Evolutionary conservation across 2,888 invertebrate genomes (phyloP), one percentile per base, ranked within the genome.

Genomic region (Amblyjoppa fuscipennis): DNA sequence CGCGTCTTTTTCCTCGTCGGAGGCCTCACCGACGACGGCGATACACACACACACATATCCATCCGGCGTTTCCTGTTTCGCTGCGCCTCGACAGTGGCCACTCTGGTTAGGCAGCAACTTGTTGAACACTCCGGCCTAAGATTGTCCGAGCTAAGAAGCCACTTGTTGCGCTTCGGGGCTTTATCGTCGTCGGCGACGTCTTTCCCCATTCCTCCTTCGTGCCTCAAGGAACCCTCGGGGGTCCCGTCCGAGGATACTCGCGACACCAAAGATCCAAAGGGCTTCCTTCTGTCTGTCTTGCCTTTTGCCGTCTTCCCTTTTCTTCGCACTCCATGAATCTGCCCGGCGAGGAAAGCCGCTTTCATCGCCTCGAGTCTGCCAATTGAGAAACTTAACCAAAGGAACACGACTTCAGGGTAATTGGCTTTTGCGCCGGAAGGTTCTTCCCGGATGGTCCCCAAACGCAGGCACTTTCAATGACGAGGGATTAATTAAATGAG

Each of bases 101-200:
- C 59, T 74, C 71, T 25, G 61, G 83, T 38, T 49, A 45, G 59
- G 56, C 20, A 74, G 77, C 70, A 88, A 94, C 94, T 94, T 94
- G 94, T 94, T 94, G 94, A 93, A 90, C 89, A 89, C 87, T 88
- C 90, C 88, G 71, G 70, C 88, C 68, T 92, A 94, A 94, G 94
- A 93, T 92, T 91, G 90, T 91, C 89, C 89, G 89, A 91, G 89
- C 91, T 94, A 94, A 94, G 94, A 94, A 92, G 91, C 93, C 93
- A 94, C 94, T 93, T 94, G 94, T 94, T 94, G 94, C 92, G 38
- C 56, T 20, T 38, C 45, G 77, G 76, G 25, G 41, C 25, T 41
- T 59, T 38, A 56, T 38, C 61, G 80, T 75, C 87, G 89, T 56
- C 68, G 56, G 25, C 31, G 76, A 53, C 66, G 80, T 88, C 88